Base-by-base conservation (phyloP, 2,113 vertebrate genomes). In the Vanacampus margaritifer region DNA sequence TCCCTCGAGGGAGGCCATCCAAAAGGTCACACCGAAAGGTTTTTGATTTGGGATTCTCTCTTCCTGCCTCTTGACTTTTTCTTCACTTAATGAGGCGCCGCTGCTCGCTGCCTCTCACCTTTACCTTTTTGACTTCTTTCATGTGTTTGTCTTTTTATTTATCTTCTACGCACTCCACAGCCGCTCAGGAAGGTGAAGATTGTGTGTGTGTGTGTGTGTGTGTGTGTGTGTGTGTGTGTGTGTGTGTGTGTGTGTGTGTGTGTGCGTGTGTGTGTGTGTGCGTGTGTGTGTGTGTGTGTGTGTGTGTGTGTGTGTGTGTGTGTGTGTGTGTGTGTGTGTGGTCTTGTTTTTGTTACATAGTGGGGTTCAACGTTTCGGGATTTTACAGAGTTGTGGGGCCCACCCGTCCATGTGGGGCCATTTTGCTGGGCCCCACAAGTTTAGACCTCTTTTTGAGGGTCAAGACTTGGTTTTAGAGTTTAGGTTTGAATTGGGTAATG, bases 1-100 rank as follows among this genome's bases (percentile, higher is more conserved):
- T 67, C 65, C 73, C 78, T 61, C 71, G 4, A 65, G 84, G 81
- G 82, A 84, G 37, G 43, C 77, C 73, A 57, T 73, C 70, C 71
- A 46, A 86, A 89, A 88, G 86, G 88, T 88, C 86, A 87, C 84
- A 69, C 54, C 69, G 79, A 80, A 79, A 72, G 77, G 84, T 84
- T 83, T 85, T 87, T 86, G 75, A 86, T 89, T 80, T 78, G 78
- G 69, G 82, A 71, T 79, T 83, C 82, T 86, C 73, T 83, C 78
- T 81, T 87, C 83, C 84, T 82, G 75, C 65, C 75, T 69, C 41
- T n/a, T 13, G 48, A 65, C 66, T 82, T 78, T 79, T 69, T 57
- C 82, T 78, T 77, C 71, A 77, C 84, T 86, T 86, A 88, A 82
- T 79, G 76, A 84, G 81, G 72, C 67, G 39, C 71, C n/a, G 69